These are phyloP conservation scores for Prorops nasuta DNA, from an alignment of 1,140 invertebrate genomes.

Conservation along the genomic window DNA sequence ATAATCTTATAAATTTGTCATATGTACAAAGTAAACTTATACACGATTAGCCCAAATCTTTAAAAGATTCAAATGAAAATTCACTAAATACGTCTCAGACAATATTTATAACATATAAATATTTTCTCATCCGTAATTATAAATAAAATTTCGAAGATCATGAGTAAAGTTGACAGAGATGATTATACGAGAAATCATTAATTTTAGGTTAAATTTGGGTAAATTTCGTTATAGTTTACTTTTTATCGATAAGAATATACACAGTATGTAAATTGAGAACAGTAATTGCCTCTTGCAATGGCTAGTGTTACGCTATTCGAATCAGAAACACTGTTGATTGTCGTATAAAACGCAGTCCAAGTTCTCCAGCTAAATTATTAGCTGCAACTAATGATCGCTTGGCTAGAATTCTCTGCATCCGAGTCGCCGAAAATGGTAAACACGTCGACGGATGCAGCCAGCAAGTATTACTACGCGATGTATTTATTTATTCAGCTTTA, in stretches of 20 bases:
- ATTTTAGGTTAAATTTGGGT: neutral
- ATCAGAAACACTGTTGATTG: neutral
- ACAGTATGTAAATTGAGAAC: neutral
- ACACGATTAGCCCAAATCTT: constrained; percentile 3
- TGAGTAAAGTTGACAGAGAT: too few species aligned
- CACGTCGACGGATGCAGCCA: neutral
- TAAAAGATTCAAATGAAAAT: constrained; percentile 11
- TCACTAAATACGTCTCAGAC: constrained; percentile 24
- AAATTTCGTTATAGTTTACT: neutral
- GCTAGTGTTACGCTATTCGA: neutral
- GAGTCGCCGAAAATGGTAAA: neutral
- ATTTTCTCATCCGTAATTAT: neutral
- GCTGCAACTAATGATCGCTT: neutral
- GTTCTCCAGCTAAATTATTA: neutral
- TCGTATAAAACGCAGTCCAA: neutral
- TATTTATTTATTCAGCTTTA: constrained; percentile 46
- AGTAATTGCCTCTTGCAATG: neutral
- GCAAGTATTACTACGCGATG: constrained; percentile 25
- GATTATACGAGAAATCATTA: too few species aligned
- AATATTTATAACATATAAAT: constrained; percentile 8
- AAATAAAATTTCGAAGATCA: too few species aligned
- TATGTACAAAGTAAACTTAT: constrained; percentile 17
- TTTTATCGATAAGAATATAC: neutral
- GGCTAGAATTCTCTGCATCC: neutral
- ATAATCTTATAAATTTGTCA: constrained; percentile 12